Conservation (phyloP, 2,113 vertebrate species). For the Labeo catla region DNA sequence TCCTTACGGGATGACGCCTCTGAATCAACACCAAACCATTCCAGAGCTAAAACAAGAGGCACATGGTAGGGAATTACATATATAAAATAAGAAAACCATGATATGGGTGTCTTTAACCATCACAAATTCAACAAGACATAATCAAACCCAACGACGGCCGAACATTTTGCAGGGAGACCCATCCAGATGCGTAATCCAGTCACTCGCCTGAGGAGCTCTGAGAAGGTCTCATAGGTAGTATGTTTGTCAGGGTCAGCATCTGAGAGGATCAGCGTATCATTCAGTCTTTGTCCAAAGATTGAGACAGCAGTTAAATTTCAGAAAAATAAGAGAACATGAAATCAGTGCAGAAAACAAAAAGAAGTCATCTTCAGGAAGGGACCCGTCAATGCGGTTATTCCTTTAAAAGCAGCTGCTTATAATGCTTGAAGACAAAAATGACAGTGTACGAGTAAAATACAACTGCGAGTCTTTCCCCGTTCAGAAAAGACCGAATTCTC, state of each 20-base stretch:
- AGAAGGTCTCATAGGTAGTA: constrained; percentile 56
- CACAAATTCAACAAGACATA: constrained; percentile 51
- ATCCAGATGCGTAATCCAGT: constrained; percentile 26
- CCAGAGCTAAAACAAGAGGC: constrained; percentile 52
- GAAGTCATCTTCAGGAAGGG: neutral
- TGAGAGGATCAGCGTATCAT: constrained; percentile 35
- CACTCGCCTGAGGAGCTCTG: constrained; percentile 22
- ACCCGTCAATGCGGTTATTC: constrained; percentile 46
- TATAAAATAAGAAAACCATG: constrained; percentile 31
- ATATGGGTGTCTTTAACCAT: constrained; percentile 36
- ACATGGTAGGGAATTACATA: constrained; percentile 52
- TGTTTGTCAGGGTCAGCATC: constrained; percentile 41
- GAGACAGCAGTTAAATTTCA: constrained; percentile 74
- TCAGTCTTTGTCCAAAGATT: constrained; percentile 43
- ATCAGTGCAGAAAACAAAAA: constrained; percentile 56
- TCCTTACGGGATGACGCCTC: constrained; percentile 1
- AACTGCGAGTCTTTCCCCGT: constrained; percentile 21
- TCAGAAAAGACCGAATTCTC: constrained; percentile 15
- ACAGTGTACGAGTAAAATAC: constrained; percentile 33
- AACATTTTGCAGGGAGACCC: constrained; percentile 44
- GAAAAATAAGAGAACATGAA: constrained; percentile 41
- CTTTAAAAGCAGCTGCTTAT: constrained; percentile 46
- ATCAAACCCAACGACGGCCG: constrained; percentile 32
- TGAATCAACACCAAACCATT: constrained; percentile 42
- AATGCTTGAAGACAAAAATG: constrained; percentile 36